Percentiles rank a stretch among this genome's conserved stretches.
Evolutionary conservation across 1,140 invertebrate genomes (phyloP).

Genomic region (Frieseomelitta varia): DNA sequence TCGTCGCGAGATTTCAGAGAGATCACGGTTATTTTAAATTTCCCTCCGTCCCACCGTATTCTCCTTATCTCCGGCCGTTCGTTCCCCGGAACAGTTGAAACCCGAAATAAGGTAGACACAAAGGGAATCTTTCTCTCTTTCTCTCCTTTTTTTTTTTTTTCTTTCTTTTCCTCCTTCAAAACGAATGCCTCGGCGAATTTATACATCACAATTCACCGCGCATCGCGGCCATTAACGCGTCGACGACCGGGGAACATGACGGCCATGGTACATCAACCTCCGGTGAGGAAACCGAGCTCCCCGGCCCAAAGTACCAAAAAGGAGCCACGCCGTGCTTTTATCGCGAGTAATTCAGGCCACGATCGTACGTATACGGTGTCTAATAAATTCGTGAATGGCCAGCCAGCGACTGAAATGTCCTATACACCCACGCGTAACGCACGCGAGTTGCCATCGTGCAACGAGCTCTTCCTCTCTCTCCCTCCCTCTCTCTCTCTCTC

Average conservation of each 20-base stretch:
- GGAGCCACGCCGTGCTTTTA: constrained; percentile 57
- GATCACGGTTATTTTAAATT: constrained; percentile 24
- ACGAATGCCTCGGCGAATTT: constrained; percentile 42
- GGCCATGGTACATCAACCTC: constrained; percentile 48
- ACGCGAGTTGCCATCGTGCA: neutral
- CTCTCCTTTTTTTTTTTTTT: no score
- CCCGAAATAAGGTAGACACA: neutral
- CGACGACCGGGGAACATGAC: constrained; percentile 46
- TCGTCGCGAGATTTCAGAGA: neutral
- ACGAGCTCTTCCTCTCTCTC: neutral
- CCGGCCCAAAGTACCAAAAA: constrained; percentile 41
- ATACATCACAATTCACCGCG: constrained; percentile 51
- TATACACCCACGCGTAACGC: constrained; percentile 50
- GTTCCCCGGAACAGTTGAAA: neutral
- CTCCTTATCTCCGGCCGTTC: neutral
- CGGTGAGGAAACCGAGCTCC: constrained; percentile 40
- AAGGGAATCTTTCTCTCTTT: constrained; percentile 20
- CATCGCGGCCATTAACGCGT: constrained; percentile 51
- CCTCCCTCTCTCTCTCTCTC: constrained; percentile 8
- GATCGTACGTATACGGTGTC: constrained; percentile 61
- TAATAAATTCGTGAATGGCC: constrained; percentile 68
- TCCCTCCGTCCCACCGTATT: neutral
- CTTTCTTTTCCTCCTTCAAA: constrained; percentile 26
- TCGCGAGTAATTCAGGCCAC: constrained; percentile 67
- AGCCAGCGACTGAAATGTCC: constrained; percentile 57